Base-by-base conservation (phyloP, 2,888 invertebrate species). In the Netelia inedita region DNA sequence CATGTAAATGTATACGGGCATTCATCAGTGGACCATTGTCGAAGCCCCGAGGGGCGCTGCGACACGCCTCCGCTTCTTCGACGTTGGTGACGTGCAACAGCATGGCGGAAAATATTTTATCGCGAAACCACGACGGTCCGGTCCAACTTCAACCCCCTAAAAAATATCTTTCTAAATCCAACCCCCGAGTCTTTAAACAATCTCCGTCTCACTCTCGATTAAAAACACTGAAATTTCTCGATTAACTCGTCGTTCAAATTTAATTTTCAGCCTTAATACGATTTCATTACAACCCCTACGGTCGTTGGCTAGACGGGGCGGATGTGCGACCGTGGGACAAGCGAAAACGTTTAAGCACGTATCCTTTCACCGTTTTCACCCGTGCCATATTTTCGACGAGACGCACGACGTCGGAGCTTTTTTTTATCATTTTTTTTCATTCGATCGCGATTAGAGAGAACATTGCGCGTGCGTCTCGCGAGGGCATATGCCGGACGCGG, bases 1-100 rank as follows among this genome's bases (percentile, higher is more conserved):
- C 90, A 92, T 93, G 92, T 92, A 92, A 93, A 93, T 93, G 89
- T 92, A 92, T 93, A 92, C 92, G 90, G 88, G 90, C 91, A 92
- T 93, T 93, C 92, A 92, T 93, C 92, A 93, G 89, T 61, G 43
- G 82, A 82, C 85, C 76, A 85, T 85, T 85, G 85, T 85, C 82
- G 75, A 76, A 57, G 72, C 55, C 75, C 68, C 79, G 61, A 76
- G 88, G 89, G 88, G 92, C 89, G 91, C 91, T 91, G 65, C 63
- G 89, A 91, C 89, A 90, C 90, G 88, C 87, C 87, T 87, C 86
- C 79, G 85, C 85, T 87, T 87, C 83, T 88, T 87, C 85, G 82
- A 86, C 82, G 86, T 80, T 43, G 1, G 9, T n/a, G 16, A 9
- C 61, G 63, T 72, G 72, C 85, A 79, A 75, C 71, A 72, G 72